Evolutionary conservation across 2,888 invertebrate genomes (phyloP).

Genomic region (Chloroclystis v-ata): DNA sequence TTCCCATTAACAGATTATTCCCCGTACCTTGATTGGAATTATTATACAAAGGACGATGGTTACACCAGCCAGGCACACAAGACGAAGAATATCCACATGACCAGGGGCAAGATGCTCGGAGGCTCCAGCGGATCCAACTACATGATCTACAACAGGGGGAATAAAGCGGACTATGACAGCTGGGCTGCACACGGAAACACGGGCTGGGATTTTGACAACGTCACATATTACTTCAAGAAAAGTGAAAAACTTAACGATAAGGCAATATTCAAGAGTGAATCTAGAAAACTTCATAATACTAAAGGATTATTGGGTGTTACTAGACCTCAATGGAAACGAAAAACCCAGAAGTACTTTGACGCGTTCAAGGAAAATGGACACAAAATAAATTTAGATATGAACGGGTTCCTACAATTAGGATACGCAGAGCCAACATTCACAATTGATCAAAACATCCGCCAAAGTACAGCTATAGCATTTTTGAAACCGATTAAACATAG

Average conservation of each 20-base stretch:
- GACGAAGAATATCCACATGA: constrained; percentile 45
- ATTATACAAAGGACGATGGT: constrained; percentile 30
- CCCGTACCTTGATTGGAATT: constrained; percentile 33
- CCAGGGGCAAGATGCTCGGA: constrained; percentile 74
- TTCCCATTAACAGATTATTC: constrained; percentile 4
- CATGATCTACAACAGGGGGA: constrained; percentile 13
- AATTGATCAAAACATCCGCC: constrained; percentile 80
- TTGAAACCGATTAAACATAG: constrained; percentile 57
- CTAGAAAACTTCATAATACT: constrained; percentile 23
- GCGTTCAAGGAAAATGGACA: constrained; percentile 53
- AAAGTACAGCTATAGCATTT: constrained; percentile 85
- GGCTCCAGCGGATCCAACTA: constrained; percentile 16
- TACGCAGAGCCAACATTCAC: constrained; percentile 43
- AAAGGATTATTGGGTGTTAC: constrained; percentile 30
- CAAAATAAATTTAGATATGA: constrained; percentile 34
- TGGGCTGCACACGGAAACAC: constrained; percentile 32
- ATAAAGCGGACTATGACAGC: constrained; percentile 29
- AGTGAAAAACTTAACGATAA: constrained; percentile 30
- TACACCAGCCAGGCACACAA: constrained; percentile 32
- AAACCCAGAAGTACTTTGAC: constrained; percentile 29
- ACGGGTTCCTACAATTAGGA: constrained; percentile 39
- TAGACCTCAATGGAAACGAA: constrained; percentile 11
- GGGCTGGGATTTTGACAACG: constrained; percentile 32
- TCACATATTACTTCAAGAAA: constrained; percentile 37
- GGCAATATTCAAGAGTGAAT: constrained; percentile 20